A percentile compares a stretch with the other conserved stretches of the same genome.
These are phyloP conservation scores for Eurytemora carolleeae DNA, from an alignment of 1,140 invertebrate species.

Conservation along the genomic window DNA sequence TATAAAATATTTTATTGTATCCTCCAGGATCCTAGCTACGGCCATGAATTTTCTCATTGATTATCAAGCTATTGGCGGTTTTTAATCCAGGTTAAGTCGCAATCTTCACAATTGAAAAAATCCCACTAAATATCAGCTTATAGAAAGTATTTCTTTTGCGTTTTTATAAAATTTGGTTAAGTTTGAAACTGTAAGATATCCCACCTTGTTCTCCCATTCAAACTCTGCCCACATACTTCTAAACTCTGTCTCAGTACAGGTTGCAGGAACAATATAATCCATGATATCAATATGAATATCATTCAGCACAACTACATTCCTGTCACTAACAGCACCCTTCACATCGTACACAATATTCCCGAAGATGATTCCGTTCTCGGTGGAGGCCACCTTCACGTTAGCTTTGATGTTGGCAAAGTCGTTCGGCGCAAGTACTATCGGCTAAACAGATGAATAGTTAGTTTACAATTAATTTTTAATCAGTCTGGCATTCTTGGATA, in stretches of 20 bases:
- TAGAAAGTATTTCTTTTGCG: not conserved
- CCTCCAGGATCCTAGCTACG: too few species aligned
- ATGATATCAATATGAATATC: constrained; percentile 99
- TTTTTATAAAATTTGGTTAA: constrained; percentile 3
- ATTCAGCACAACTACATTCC: constrained; percentile 92
- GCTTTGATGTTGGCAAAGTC: constrained; percentile 97
- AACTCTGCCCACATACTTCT: constrained; percentile 99
- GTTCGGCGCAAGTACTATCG: constrained; percentile 79
- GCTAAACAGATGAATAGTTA: too few species aligned
- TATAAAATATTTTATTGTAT: too few species aligned
- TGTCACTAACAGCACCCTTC: constrained; percentile 69
- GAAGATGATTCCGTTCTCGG: constrained; percentile 98
- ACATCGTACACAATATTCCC: constrained; percentile 98
- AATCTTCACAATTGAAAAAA: too few species aligned
- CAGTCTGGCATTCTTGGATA: too few species aligned
- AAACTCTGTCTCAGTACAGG: constrained; percentile 86
- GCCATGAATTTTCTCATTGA: too few species aligned
- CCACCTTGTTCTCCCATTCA: constrained; percentile 98
- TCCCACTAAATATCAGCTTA: not conserved
- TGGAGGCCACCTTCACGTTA: constrained; percentile 83
- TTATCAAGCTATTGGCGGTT: too few species aligned
- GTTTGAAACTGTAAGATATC: constrained; percentile 2
- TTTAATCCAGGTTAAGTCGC: too few species aligned
- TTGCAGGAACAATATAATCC: constrained; percentile 97
- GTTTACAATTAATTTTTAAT: too few species aligned